phyloP scores from a whole-genome alignment of 1,140 invertebrate species.

The Helicoverpa armigera region DNA sequence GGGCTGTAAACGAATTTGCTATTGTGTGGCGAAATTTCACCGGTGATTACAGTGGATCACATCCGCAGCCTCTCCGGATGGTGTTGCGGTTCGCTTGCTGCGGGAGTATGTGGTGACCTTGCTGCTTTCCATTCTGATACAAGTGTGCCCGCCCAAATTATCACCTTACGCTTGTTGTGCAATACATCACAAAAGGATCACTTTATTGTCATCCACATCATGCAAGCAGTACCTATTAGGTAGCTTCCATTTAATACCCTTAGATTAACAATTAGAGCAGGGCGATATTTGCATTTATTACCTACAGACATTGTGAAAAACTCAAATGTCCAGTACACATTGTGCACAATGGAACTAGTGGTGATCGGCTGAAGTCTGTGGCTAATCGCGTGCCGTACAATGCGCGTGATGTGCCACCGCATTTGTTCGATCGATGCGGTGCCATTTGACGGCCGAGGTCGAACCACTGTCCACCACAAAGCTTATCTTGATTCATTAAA shows the following conservation, averaged over 20 bases:
- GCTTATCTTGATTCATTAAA: slow-evolving; percentile 83
- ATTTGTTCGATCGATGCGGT: slow-evolving; percentile 76
- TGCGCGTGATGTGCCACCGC: slow-evolving; percentile 73
- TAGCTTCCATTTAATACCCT: too few species aligned
- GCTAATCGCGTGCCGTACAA: slow-evolving; percentile 68
- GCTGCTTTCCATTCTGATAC: slow-evolving; percentile 28
- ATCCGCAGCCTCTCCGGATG: slow-evolving; percentile 78
- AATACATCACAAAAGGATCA: not conserved
- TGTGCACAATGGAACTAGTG: slow-evolving; percentile 21
- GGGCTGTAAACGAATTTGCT: slow-evolving; percentile 57
- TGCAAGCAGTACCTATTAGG: not conserved
- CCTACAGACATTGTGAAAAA: too few species aligned
- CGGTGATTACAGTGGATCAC: slow-evolving; percentile 78
- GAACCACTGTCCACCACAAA: slow-evolving; percentile 79
- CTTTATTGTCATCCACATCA: not conserved
- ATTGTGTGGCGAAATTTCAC: slow-evolving; percentile 83
- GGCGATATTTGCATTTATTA: too few species aligned
- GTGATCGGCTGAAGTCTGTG: slow-evolving; percentile 46
- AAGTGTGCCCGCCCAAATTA: slow-evolving; percentile 59
- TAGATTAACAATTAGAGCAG: not conserved
- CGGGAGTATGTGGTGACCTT: slow-evolving; percentile 51
- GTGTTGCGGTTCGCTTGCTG: slow-evolving; percentile 73
- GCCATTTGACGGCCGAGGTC: slow-evolving; percentile 84
- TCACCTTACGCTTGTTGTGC: not conserved
- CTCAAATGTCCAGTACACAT: not conserved